Conservation (phyloP, 2,888 invertebrate species). For the Meghimatium bilineatum region DNA sequence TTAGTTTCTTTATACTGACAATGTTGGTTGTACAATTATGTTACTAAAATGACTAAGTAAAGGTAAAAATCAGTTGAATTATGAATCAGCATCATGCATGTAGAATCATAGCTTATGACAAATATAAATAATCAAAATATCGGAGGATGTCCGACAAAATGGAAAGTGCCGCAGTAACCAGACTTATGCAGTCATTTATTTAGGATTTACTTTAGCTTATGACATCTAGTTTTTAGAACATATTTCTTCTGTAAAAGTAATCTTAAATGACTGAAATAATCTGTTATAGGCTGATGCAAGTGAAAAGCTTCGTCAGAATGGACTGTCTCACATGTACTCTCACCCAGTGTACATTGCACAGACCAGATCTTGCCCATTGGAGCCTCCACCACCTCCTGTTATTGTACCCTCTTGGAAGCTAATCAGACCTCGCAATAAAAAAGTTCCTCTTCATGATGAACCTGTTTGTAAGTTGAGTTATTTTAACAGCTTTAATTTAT, state of each 20-base stretch:
- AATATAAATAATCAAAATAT: too few relatives aligned
- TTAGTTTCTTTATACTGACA: too few relatives aligned
- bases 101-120: too few relatives aligned
- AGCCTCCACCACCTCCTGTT: slow-evolving; percentile 75
- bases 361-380: slow-evolving; percentile 76
- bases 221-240: background rate
- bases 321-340: slow-evolving; percentile 75
- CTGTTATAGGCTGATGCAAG: slow-evolving; percentile 74
- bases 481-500: background rate
- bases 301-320: slow-evolving; percentile 74
- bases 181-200: too few relatives aligned
- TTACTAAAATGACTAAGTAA: too few relatives aligned
- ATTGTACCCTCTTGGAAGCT: slow-evolving; percentile 76
- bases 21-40: too few relatives aligned
- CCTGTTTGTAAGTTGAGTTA: slow-evolving; percentile 56
- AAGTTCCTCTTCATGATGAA: slow-evolving; percentile 73
- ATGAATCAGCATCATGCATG: too few relatives aligned
- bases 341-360: slow-evolving; percentile 76
- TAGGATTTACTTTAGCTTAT: too few relatives aligned
- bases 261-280: background rate
- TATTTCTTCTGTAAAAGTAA: background rate
- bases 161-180: too few relatives aligned
- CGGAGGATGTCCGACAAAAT: too few relatives aligned
- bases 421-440: slow-evolving; percentile 75
- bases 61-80: too few relatives aligned